Evolutionary conservation across 1,140 invertebrate species (phyloP).

Genomic region (Ceratosolen fusciceps): DNA sequence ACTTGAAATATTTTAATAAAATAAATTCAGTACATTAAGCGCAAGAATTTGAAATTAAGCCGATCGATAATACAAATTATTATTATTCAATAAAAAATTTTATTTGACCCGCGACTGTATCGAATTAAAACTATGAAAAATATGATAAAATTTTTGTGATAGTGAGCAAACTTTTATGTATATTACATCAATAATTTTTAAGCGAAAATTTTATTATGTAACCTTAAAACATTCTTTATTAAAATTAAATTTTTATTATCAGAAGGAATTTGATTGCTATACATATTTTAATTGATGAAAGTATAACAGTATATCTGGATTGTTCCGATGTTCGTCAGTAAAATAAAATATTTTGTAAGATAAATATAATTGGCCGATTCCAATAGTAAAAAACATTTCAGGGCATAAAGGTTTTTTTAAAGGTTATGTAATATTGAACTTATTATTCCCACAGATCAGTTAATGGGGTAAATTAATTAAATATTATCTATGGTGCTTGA

Average conservation of each 20-base stretch:
- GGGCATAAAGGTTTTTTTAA: background rate
- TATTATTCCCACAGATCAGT: background rate
- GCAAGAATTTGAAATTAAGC: background rate
- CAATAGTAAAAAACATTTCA: background rate
- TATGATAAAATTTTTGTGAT: slow-evolving; percentile 24
- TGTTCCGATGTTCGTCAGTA: background rate
- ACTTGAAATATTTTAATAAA: background rate
- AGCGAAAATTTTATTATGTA: slow-evolving; percentile 1
- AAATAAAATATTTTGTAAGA: background rate
- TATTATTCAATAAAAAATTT: background rate
- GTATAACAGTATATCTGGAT: background rate
- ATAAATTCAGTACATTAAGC: background rate
- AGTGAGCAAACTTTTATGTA: slow-evolving; percentile 5
- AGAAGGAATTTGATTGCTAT: background rate
- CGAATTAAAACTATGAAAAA: slow-evolving; percentile 4
- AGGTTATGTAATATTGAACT: background rate
- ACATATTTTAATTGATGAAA: background rate
- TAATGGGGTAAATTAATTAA: background rate
- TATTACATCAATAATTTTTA: slow-evolving; percentile 7
- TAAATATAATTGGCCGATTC: background rate
- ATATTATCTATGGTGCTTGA: background rate
- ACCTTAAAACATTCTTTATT: slow-evolving; percentile 15
- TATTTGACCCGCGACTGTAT: background rate
- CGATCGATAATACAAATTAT: background rate
- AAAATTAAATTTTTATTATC: slow-evolving; percentile 13